Conservation (phyloP, 2,797 vertebrate genomes). For the Enteromius fasciolatus region DNA sequence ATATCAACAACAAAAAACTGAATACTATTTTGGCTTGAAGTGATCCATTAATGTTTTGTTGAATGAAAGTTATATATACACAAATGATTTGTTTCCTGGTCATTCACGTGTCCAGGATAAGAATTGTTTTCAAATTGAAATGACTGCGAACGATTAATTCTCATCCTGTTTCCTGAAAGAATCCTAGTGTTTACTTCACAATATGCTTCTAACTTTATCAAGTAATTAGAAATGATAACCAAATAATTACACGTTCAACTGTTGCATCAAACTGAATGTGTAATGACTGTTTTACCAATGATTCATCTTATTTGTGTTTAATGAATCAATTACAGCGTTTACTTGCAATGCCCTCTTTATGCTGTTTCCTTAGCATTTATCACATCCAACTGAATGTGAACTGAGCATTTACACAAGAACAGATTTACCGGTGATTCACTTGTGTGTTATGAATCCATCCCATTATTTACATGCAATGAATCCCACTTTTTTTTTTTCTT, state of each 20-base stretch:
- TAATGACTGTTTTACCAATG: not conserved
- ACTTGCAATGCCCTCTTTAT: not conserved
- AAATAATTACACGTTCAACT: not conserved
- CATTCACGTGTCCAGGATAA: not conserved
- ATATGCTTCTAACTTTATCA: not conserved
- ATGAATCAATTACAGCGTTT: not conserved
- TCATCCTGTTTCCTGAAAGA: not conserved
- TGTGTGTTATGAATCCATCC: not conserved
- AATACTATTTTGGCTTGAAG: constrained; percentile 27
- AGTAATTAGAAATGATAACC: not conserved
- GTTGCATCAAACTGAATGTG: not conserved
- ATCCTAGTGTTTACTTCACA: not conserved
- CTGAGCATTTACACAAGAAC: not conserved
- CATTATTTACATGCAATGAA: not conserved
- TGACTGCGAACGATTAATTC: not conserved
- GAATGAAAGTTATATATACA: constrained; percentile 28
- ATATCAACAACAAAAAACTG: constrained; percentile 5
- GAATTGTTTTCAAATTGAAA: not conserved
- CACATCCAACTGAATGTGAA: too few relatives aligned
- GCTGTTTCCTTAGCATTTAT: not conserved
- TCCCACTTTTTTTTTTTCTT: too few relatives aligned
- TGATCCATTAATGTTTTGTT: constrained; percentile 19
- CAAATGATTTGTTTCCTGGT: too few relatives aligned
- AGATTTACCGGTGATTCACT: not conserved
- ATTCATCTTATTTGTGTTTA: not conserved